These are phyloP conservation scores for Ricordea florida DNA, from an alignment of 92 coral and sea anemone genomes.

Conservation along the genomic window DNA sequence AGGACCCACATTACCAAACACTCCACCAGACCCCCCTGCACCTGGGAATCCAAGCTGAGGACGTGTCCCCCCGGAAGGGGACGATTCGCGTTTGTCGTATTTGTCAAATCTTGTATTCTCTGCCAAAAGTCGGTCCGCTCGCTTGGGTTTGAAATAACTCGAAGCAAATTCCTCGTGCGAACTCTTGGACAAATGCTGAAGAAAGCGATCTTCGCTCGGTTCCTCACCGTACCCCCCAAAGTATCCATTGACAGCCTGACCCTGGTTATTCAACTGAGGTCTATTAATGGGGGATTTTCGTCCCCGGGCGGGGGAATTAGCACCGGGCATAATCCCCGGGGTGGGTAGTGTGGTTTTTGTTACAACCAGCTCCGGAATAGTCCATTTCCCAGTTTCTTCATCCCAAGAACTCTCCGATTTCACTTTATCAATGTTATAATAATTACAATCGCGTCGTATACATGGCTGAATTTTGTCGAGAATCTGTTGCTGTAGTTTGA, in stretches of 20 bases:
- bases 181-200: conserved; percentile 75
- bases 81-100: conserved; percentile 59
- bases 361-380: conserved; percentile 80
- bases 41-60: conserved; percentile 30
- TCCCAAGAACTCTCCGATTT: conserved; percentile 88
- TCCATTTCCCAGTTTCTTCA: conserved; percentile 83
- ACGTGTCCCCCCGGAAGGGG: conserved; percentile 50
- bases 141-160: conserved; percentile 89
- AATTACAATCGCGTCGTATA: conserved; percentile 94
- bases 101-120: conserved; percentile 69
- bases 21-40: conserved; percentile 10
- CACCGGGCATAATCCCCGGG: conserved; percentile 85
- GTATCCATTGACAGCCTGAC: conserved; percentile 78
- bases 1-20: neutral
- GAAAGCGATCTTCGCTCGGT: conserved; percentile 81
- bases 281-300: conserved; percentile 79
- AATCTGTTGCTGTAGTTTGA: conserved; percentile 85
- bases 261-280: conserved; percentile 70
- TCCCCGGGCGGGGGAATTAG: conserved; percentile 56
- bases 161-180: conserved; percentile 74
- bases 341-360: conserved; percentile 91
- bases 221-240: conserved; percentile 63
- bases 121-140: conserved; percentile 85
- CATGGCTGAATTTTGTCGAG: conserved; percentile 96
- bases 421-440: conserved; percentile 82